These are phyloP conservation scores for Lepus europaeus DNA, from an alignment of 2,113 vertebrate genomes.

Conservation along the genomic window DNA sequence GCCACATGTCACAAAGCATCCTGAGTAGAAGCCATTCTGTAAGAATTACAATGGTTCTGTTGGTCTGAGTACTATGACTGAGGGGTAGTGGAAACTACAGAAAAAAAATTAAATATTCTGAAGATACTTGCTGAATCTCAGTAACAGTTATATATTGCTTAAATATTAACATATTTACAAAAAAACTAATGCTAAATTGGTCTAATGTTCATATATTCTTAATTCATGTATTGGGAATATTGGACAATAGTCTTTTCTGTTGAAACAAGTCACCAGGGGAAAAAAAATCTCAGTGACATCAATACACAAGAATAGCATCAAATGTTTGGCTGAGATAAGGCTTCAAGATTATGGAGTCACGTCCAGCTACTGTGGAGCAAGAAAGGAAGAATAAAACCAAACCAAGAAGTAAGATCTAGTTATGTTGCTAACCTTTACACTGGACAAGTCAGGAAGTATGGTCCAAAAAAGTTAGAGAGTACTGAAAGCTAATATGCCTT, in stretches of 20 bases:
- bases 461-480: not conserved
- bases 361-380: not conserved
- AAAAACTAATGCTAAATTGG: not conserved
- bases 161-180: not conserved
- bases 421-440: not conserved
- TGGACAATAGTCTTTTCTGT: not conserved
- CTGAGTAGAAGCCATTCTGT: not conserved
- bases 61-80: not conserved
- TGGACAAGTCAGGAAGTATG: not conserved
- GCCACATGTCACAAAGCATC: not conserved
- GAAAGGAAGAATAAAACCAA: not conserved
- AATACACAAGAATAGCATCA: not conserved
- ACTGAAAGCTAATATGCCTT: not conserved
- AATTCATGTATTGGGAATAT: slow-evolving; percentile 32
- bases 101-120: not conserved
- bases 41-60: not conserved
- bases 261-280: slow-evolving; percentile 41
- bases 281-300: not conserved
- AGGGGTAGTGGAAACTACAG: not conserved
- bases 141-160: not conserved
- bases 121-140: slow-evolving; percentile 2
- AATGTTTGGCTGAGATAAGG: not conserved
- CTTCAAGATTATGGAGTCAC: not conserved
- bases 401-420: not conserved
- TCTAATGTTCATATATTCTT: not conserved